Conservation (phyloP, 2,113 vertebrate species). For the Grantiella picta region DNA sequence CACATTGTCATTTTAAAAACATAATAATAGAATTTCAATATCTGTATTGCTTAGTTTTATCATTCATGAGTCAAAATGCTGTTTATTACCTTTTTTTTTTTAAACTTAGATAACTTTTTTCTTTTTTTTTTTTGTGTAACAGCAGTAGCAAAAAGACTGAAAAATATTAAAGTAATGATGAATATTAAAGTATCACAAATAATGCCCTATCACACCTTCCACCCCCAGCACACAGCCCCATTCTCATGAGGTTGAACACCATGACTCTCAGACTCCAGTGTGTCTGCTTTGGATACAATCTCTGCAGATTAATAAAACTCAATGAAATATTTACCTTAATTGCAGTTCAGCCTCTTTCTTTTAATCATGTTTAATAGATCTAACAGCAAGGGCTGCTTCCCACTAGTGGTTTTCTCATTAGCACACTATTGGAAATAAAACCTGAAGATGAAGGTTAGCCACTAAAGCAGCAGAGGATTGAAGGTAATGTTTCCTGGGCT, state of each 20-base stretch:
- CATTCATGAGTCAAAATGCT: background rate
- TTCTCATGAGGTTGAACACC: background rate
- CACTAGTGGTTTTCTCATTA: slow-evolving; percentile 24
- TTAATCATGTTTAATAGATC: slow-evolving; percentile 37
- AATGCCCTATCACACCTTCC: background rate
- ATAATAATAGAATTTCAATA: background rate
- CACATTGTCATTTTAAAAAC: background rate
- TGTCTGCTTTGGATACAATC: background rate
- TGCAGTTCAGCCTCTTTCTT: slow-evolving; percentile 29
- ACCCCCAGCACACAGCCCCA: background rate
- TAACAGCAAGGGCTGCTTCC: slow-evolving; percentile 15
- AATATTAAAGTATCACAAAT: background rate
- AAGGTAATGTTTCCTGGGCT: background rate
- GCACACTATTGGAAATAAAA: background rate
- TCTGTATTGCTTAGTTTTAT: background rate
- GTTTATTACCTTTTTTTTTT: background rate
- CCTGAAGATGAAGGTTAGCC: background rate
- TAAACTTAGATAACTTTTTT: background rate
- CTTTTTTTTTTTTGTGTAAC: background rate
- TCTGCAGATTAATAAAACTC: slow-evolving; percentile 20
- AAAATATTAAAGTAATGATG: background rate
- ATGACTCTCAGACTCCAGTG: background rate
- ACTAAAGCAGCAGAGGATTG: background rate
- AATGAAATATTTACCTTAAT: slow-evolving; percentile 50
- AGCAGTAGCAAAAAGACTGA: background rate